A percentile compares a stretch with the other conserved stretches of the same genome.
phyloP scores from a whole-genome alignment of 1,140 invertebrate genomes.

The Lerema accius region DNA sequence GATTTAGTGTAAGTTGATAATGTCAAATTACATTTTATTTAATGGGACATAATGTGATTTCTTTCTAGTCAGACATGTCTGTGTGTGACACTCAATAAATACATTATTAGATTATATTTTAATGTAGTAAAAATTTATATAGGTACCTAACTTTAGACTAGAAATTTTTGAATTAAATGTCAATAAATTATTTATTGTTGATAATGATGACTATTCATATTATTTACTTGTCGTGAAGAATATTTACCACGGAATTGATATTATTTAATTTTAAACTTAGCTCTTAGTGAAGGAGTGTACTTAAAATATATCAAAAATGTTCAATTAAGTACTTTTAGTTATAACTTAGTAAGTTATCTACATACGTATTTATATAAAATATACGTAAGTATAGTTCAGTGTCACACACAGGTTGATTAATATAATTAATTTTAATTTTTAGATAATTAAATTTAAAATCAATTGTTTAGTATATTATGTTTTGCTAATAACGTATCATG shows the following conservation, averaged over 20 bases:
- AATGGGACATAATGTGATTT: not conserved
- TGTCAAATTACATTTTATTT: constrained; percentile 11
- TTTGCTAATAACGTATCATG: constrained; percentile 45
- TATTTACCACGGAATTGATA: constrained; percentile 27
- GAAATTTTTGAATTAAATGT: constrained; percentile 18
- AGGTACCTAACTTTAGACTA: constrained; percentile 9
- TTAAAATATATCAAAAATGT: constrained; percentile 17
- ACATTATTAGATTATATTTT: constrained; percentile 16
- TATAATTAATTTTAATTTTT: constrained; percentile 28
- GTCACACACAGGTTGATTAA: constrained; percentile 32
- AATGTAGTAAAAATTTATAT: constrained; percentile 28
- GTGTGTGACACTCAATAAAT: constrained; percentile 4
- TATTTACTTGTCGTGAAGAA: constrained; percentile 22
- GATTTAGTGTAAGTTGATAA: constrained; percentile 11
- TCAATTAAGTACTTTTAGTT: constrained; percentile 6
- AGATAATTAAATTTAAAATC: constrained; percentile 22
- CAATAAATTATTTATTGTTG: constrained; percentile 28
- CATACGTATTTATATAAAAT: not conserved
- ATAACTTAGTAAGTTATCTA: constrained; percentile 4
- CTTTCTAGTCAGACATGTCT: constrained; percentile 10
- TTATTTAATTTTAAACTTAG: constrained; percentile 16
- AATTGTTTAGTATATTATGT: constrained; percentile 39
- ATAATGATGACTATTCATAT: constrained; percentile 2
- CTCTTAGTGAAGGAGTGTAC: not conserved
- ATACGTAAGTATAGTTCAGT: constrained; percentile 8